Base-by-base conservation (phyloP, 2,113 vertebrate species). In the Nematolebias whitei region DNA sequence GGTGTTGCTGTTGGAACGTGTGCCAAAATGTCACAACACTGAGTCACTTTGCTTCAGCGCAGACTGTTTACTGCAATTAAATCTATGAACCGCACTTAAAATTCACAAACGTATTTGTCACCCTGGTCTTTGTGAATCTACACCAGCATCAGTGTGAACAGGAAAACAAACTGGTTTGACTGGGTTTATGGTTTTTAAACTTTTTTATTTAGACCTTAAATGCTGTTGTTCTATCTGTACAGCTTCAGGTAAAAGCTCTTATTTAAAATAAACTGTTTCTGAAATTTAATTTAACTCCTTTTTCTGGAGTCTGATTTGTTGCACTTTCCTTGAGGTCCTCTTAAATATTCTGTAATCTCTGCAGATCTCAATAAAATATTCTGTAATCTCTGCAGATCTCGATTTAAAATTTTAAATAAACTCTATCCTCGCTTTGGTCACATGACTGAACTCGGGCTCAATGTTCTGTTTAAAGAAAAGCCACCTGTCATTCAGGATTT, bases 311-410 rank as follows among this genome's bases (percentile, higher is more conserved):
- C 26, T 64, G 59, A 53, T 64, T 44, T 51, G 23, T 19, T 6
- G 22, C 32, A 5, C 53, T 75, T 60, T 56, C 50, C 40, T 76
- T 40, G 56, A 45, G 52, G 44, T 65, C 80, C 54, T 61, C 52
- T 71, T 61, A 43, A 81, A 80, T 65, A 63, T 68, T 76, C 35
- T 81, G 43, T 29, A 74, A 55, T n/a, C n/a, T n/a, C n/a, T n/a
- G n/a, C n/a, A n/a, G n/a, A n/a, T n/a, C n/a, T n/a, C n/a, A n/a
- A n/a, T n/a, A n/a, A n/a, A n/a, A n/a, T n/a, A n/a, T n/a, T n/a
- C n/a, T n/a, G n/a, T n/a, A n/a, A n/a, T n/a, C n/a, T n/a, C n/a
- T n/a, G n/a, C n/a, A n/a, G n/a, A n/a, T n/a, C n/a, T n/a, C n/a
- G n/a, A n/a, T n/a, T n/a, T n/a, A n/a, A n/a, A n/a, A n/a, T n/a